These are phyloP conservation scores for Orestias chungarensis DNA, from an alignment of 2,797 vertebrate species.

Conservation along the genomic window DNA sequence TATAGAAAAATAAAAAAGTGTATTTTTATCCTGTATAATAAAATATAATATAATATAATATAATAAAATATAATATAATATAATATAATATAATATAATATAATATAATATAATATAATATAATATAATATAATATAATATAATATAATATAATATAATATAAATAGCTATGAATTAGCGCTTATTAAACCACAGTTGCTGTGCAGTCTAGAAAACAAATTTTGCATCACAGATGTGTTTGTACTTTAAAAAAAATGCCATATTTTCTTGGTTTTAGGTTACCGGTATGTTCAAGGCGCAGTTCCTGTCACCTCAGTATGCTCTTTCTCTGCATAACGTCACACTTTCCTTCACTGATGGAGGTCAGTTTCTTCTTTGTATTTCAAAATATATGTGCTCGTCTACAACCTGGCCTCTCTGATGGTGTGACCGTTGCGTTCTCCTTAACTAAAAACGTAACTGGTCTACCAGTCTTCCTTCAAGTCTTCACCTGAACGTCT, in stretches of 20 bases:
- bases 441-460: constrained; percentile 37
- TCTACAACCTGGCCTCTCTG: constrained; percentile 5
- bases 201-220: neutral
- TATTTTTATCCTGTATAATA: no score
- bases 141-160: no score
- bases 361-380: constrained; percentile 9
- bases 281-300: no score
- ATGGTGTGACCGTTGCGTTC: neutral
- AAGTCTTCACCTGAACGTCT: constrained; percentile 55
- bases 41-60: neutral
- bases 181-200: neutral
- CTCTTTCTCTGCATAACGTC: constrained; percentile 15
- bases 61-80: no score
- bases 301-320: no score
- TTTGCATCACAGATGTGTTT: neutral
- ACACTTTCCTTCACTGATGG: constrained; percentile 9
- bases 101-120: neutral
- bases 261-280: no score
- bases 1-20: no score
- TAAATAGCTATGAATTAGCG: no score
- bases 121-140: no score
- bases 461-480: constrained; percentile 40
- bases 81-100: no score
- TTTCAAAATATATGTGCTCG: neutral
- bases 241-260: neutral